Base-by-base conservation (phyloP, 2,888 invertebrate species). In the Carcina quercana region DNA sequence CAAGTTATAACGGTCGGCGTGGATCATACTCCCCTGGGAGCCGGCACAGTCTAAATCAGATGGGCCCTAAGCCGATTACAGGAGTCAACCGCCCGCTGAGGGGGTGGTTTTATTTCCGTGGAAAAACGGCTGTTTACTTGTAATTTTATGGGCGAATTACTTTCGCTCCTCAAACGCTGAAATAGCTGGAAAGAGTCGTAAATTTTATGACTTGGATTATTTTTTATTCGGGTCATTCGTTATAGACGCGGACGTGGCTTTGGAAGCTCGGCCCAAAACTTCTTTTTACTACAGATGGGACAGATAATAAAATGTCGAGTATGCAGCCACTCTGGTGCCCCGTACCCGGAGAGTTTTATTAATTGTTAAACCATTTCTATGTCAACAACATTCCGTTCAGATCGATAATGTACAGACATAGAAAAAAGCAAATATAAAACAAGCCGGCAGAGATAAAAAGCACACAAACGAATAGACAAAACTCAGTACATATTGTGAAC, bases 41-140 rank as follows among this genome's bases (percentile, higher is more conserved):
- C 67, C 56, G 32, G 40, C 8, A 22, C 7, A 13, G 52, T 47
- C 45, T 54, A 59, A 64, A 60, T 59, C 63, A 47, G 61, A 63
- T 71, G 70, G 72, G 67, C 45, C 49, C 58, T 80, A 82, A 83
- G 78, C 83, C 73, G 83, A 78, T 82, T 82, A 82, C 74, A 72
- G 70, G 59, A 82, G 79, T 79, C 79, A 76, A 70, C 67, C 63
- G 60, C 57, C 59, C 59, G 57, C 53, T 45, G 52, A 53, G 57
- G 67, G n/a, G 72, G 70, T 50, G 65, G 64, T 64, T 76, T 79
- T 76, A 80, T 79, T 74, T 68, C 72, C 68, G 57, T 63, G 63
- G 71, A 78, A 76, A 79, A 80, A 79, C 76, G 75, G 67, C 76
- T 80, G 82, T 79, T 80, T 80, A 75, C 71, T 68, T 62, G 74